Evolutionary conservation across 1,140 invertebrate genomes (phyloP).

Genomic region (Trichonephila clavipes): DNA sequence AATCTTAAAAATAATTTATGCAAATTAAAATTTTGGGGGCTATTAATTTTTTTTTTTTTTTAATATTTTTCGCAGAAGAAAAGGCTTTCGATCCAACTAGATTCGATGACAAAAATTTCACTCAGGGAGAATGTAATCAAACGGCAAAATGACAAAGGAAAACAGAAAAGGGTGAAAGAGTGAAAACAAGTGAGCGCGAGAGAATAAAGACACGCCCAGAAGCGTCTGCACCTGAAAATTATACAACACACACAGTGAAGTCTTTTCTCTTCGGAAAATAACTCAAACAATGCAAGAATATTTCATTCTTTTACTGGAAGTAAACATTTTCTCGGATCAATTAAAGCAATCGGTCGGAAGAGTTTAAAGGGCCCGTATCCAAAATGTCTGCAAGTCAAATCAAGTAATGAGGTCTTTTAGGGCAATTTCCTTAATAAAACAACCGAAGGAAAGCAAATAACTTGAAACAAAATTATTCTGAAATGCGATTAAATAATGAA

Average conservation of each 20-base stretch:
- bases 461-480: background rate
- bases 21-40: too few species aligned
- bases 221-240: conserved; percentile 38
- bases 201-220: background rate
- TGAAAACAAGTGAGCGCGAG: background rate
- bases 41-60: too few species aligned
- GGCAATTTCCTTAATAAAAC: background rate
- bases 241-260: background rate
- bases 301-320: conserved; percentile 21
- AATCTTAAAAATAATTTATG: too few species aligned
- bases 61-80: too few species aligned
- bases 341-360: conserved; percentile 37
- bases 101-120: too few species aligned
- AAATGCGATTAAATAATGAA: too few species aligned
- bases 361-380: background rate
- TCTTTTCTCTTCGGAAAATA: background rate
- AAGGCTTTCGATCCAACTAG: too few species aligned
- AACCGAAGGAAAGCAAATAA: background rate
- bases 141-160: background rate
- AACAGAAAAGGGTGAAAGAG: background rate
- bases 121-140: background rate
- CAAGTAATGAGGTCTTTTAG: background rate
- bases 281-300: conserved; percentile 41
- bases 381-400: background rate
- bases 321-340: conserved; percentile 53